Evolutionary conservation across 2,888 invertebrate species (phyloP).

Genomic region (Zygaena filipendulae): DNA sequence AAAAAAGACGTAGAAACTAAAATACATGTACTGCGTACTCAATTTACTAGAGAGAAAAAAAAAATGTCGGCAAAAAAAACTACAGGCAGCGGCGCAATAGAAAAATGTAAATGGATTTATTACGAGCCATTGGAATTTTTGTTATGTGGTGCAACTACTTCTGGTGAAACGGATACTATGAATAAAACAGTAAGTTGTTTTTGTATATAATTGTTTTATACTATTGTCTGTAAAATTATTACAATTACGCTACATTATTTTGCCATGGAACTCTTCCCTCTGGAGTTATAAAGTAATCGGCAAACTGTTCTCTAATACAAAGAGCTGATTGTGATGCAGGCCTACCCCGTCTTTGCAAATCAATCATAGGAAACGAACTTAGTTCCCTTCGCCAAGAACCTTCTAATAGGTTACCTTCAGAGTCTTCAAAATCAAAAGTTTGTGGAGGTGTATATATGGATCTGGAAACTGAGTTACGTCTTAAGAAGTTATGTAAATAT

Average conservation of each 20-base stretch:
- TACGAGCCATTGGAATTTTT: too few species aligned
- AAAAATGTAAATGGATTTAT: too few species aligned
- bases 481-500: constrained; percentile 14
- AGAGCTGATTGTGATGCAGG: constrained; percentile 17
- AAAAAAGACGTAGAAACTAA: too few species aligned
- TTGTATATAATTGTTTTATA: too few species aligned
- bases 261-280: constrained; percentile 17
- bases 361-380: constrained; percentile 13
- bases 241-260: constrained; percentile 10
- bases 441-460: constrained; percentile 10
- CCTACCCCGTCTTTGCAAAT: constrained; percentile 16
- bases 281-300: constrained; percentile 18
- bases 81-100: too few species aligned
- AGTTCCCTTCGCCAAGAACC: constrained; percentile 17
- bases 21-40: constrained; percentile 16
- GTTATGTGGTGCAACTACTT: too few species aligned
- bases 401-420: constrained; percentile 15
- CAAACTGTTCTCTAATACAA: constrained; percentile 20
- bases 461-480: constrained; percentile 10
- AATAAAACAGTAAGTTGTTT: too few species aligned
- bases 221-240: constrained; percentile 72
- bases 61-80: too few species aligned
- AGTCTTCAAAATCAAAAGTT: constrained; percentile 15
- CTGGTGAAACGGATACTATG: too few species aligned
- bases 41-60: constrained; percentile 14